Conservation (phyloP, 2,888 invertebrate genomes). For the Dugesia japonica region DNA sequence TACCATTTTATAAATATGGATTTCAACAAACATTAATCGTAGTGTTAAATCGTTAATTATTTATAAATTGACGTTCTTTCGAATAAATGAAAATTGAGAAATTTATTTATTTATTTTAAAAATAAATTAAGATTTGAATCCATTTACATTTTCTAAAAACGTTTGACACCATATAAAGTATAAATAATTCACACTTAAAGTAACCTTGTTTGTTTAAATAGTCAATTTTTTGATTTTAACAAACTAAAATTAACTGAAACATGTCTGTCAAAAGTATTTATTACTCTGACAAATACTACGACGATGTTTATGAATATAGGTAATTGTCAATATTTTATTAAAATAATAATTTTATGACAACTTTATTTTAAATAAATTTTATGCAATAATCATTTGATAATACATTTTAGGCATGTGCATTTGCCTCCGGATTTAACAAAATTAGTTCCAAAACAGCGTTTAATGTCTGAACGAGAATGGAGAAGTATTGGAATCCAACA, state of each 20-base stretch:
- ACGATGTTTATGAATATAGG: conserved; percentile 26
- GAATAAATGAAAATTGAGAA: too few relatives aligned
- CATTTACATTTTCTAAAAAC: too few relatives aligned
- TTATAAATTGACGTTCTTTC: too few relatives aligned
- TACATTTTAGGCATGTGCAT: conserved; percentile 65
- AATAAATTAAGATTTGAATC: too few relatives aligned
- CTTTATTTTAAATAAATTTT: not conserved
- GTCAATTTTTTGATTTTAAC: not conserved
- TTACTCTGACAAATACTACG: conserved; percentile 26
- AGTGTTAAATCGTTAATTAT: too few relatives aligned
- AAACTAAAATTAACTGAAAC: not conserved
- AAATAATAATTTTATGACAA: not conserved
- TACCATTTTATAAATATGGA: too few relatives aligned
- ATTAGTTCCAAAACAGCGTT: conserved; percentile 71
- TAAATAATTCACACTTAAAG: not conserved
- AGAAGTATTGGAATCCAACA: conserved; percentile 81
- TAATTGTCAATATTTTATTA: too few relatives aligned
- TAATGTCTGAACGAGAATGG: conserved; percentile 87
- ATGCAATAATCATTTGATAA: not conserved
- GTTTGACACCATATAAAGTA: too few relatives aligned
- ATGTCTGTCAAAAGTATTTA: conserved; percentile 21
- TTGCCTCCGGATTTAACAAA: conserved; percentile 77
- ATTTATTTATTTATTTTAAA: not conserved
- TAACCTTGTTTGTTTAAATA: not conserved
- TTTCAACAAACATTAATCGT: too few relatives aligned